These are phyloP conservation scores for Sterrhoptilus dennistouni DNA, from an alignment of 2,113 vertebrate genomes.

Conservation along the genomic window DNA sequence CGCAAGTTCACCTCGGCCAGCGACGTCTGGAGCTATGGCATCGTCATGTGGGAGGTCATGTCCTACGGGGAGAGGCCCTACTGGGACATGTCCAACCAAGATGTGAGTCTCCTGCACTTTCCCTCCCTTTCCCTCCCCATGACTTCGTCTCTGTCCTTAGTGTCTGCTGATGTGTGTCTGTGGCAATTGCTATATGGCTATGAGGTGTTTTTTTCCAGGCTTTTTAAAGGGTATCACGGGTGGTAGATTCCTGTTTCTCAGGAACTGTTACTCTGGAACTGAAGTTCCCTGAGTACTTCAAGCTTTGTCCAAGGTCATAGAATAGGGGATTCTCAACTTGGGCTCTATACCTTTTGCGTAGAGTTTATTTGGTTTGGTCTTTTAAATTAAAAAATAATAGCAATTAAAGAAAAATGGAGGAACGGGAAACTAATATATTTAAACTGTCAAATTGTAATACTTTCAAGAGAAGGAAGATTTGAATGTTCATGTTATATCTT, in stretches of 20 bases:
- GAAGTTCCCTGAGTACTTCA: background rate
- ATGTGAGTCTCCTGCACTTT: conserved; percentile 78
- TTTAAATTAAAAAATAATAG: background rate
- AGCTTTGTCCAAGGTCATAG: background rate
- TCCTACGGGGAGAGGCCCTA: conserved; percentile 97
- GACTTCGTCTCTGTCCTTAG: background rate
- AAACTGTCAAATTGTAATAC: background rate
- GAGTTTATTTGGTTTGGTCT: background rate
- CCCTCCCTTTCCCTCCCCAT: rapidly evolving
- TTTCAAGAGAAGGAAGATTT: background rate
- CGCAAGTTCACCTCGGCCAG: conserved; percentile 96
- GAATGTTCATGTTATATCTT: background rate
- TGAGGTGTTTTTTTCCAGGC: background rate
- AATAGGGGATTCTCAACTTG: background rate
- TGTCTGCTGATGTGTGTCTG: background rate
- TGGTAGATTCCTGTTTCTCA: background rate
- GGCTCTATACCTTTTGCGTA: background rate
- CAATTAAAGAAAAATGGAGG: background rate
- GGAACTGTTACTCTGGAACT: background rate
- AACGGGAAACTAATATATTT: background rate
- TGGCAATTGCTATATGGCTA: background rate
- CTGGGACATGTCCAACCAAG: conserved; percentile 98
- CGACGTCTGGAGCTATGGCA: conserved; percentile 97
- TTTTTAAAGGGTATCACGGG: background rate
- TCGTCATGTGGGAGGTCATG: conserved; percentile 99